These are phyloP conservation scores for Spodoptera litura DNA, from an alignment of 1,140 invertebrate genomes.

Conservation along the genomic window DNA sequence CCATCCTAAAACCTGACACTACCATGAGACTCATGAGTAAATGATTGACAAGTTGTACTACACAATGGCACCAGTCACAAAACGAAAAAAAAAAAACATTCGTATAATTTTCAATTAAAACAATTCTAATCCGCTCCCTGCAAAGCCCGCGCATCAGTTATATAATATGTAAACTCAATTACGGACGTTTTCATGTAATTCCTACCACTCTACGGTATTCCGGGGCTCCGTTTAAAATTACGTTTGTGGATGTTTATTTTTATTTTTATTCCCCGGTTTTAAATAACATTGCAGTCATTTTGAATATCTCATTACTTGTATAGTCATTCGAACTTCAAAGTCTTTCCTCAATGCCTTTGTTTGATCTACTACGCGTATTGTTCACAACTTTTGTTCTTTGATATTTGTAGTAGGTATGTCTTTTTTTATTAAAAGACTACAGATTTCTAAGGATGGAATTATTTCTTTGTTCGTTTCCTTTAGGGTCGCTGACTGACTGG, in stretches of 20 bases:
- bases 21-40: too few relatives aligned
- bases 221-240: constrained; percentile 22
- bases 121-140: not conserved
- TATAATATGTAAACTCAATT: constrained; percentile 55
- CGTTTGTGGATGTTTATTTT: constrained; percentile 12
- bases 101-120: not conserved
- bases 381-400: constrained; percentile 3
- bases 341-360: not conserved
- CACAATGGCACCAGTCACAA: too few relatives aligned
- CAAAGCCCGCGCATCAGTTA: constrained; percentile 13
- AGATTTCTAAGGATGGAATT: too few relatives aligned
- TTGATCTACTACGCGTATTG: constrained; percentile 3
- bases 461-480: too few relatives aligned
- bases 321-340: not conserved
- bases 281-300: constrained; percentile 14
- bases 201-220: constrained; percentile 24
- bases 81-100: too few relatives aligned
- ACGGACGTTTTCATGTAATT: constrained; percentile 45
- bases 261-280: not conserved
- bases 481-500: too few relatives aligned
- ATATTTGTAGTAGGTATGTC: not conserved
- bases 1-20: too few relatives aligned
- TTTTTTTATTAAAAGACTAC: not conserved
- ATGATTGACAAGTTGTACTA: too few relatives aligned
- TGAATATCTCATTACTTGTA: constrained; percentile 16